phyloP scores from a whole-genome alignment of 2,113 vertebrate species.

The Pandion haliaetus region DNA sequence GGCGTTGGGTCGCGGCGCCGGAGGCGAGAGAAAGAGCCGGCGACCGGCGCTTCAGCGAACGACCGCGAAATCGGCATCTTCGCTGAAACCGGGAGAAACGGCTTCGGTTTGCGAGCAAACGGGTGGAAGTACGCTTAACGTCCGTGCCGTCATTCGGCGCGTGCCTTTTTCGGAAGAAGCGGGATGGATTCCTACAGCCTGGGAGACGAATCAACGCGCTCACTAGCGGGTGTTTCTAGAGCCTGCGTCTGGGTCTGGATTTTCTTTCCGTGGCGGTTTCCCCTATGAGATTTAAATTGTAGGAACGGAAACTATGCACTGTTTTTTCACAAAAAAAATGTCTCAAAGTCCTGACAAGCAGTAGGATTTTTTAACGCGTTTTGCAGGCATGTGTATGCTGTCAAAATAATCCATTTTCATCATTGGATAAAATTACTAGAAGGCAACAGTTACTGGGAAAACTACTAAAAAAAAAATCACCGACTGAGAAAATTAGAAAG shows the following conservation, averaged over 20 bases:
- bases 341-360: not conserved
- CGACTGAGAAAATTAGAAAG: not conserved
- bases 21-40: too few relatives aligned
- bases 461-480: not conserved
- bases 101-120: rapidly evolving
- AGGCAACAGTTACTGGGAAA: not conserved
- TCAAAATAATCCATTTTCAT: not conserved
- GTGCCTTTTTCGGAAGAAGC: too few relatives aligned
- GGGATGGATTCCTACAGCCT: rapidly evolving
- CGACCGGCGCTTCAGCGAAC: too few relatives aligned
- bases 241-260: not conserved
- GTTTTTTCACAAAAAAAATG: not conserved
- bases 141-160: too few relatives aligned
- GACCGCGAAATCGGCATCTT: too few relatives aligned
- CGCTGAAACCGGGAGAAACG: rapidly evolving
- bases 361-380: not conserved
- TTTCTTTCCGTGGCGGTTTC: not conserved
- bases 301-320: not conserved
- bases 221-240: not conserved
- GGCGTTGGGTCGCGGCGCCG: too few relatives aligned
- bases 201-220: rapidly evolving
- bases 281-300: not conserved
- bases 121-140: not conserved
- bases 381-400: not conserved
- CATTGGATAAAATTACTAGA: not conserved